Conservation (phyloP, 2,888 invertebrate genomes). For the Ectobius pallidus region DNA sequence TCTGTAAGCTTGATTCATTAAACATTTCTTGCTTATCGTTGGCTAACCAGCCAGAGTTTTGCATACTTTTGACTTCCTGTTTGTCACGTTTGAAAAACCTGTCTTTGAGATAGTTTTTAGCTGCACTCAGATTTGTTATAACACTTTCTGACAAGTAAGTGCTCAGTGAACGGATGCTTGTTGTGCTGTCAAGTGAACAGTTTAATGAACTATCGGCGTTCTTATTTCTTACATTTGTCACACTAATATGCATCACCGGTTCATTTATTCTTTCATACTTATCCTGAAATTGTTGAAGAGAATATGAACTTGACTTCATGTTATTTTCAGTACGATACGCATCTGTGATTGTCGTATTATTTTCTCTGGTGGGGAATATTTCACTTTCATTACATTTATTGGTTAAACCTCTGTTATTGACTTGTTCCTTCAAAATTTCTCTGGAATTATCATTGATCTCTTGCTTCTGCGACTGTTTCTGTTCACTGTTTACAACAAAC, state of each 20-base stretch:
- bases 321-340: too few species aligned
- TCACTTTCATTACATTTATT: too few species aligned
- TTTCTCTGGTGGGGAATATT: too few species aligned
- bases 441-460: too few species aligned
- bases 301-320: too few species aligned
- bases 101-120: background rate
- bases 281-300: background rate
- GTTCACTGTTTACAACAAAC: too few species aligned
- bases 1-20: background rate
- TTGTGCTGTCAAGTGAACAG: background rate
- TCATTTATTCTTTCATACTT: background rate
- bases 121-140: background rate
- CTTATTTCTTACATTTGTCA: background rate
- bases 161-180: background rate
- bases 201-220: background rate
- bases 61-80: background rate
- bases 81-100: background rate
- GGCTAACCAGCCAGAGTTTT: too few species aligned
- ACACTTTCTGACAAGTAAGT: background rate
- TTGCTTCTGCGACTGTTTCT: too few species aligned
- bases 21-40: background rate
- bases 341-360: too few species aligned
- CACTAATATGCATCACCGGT: background rate
- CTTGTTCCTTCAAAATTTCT: too few species aligned
- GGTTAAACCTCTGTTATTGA: too few species aligned